Evolutionary conservation across 1,140 invertebrate species (phyloP).

Genomic region (Parapsyche elsis): DNA sequence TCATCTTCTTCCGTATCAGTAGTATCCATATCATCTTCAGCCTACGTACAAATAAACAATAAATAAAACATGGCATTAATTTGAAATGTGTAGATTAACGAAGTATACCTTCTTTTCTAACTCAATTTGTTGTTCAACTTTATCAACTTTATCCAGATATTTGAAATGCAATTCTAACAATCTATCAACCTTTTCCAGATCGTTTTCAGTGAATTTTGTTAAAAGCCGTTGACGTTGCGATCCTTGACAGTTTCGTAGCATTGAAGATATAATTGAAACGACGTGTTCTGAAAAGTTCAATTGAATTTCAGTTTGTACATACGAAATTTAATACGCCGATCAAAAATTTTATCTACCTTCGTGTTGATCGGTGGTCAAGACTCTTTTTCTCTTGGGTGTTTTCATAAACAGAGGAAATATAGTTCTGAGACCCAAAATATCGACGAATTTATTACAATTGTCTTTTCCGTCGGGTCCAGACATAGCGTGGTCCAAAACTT

Average conservation of each 20-base stretch:
- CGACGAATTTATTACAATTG: conserved; percentile 98
- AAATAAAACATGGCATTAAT: not conserved
- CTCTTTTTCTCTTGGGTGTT: conserved; percentile 90
- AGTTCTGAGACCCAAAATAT: conserved; percentile 95
- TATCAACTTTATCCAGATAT: conserved; percentile 93
- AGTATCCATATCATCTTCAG: conserved; percentile 59
- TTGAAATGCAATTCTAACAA: conserved; percentile 97
- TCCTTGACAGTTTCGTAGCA: conserved; percentile 92
- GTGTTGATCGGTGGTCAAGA: conserved; percentile 89
- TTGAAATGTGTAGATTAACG: no score
- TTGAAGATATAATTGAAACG: conserved; percentile 90
- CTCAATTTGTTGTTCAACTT: conserved; percentile 83
- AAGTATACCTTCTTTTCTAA: conserved; percentile 66
- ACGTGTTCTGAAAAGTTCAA: conserved; percentile 91
- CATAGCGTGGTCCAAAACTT: conserved; percentile 97
- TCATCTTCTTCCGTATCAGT: conserved; percentile 70
- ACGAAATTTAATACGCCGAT: not conserved
- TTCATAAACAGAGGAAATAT: conserved; percentile 99
- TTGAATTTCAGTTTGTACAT: conserved; percentile 17
- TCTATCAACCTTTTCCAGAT: conserved; percentile 98
- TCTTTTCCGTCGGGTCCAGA: conserved; percentile 91
- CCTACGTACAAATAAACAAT: conserved; percentile 45
- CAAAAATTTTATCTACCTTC: conserved; percentile 80
- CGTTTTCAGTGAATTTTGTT: conserved; percentile 97
- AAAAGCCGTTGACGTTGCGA: conserved; percentile 90